Evolutionary conservation across 2,888 invertebrate genomes (phyloP), one percentile per base, ranked within the genome.

Genomic region (Abscondita cerata): DNA sequence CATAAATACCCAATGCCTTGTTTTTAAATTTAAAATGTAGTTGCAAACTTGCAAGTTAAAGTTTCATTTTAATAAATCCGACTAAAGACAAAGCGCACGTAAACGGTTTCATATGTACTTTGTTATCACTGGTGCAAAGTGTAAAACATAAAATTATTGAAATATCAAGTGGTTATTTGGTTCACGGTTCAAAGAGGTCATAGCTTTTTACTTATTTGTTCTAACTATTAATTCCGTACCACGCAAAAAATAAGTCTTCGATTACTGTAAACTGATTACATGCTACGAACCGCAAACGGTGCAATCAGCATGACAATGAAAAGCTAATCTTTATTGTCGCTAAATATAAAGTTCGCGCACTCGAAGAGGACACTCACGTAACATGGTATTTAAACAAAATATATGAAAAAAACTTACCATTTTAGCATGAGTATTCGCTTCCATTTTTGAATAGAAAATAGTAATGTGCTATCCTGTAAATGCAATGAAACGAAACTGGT

Each of bases 41-140:
- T n/a, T n/a, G n/a, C n/a, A n/a, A n/a, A n/a, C n/a, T n/a, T n/a
- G n/a, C n/a, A n/a, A n/a, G n/a, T n/a, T n/a, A n/a, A n/a, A n/a
- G n/a, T n/a, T n/a, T n/a, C n/a, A n/a, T n/a, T n/a, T n/a, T n/a
- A 25, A 25, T 25, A 6, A 25, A 25, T 4, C 6, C 25, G 25
- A 25, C 6, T 6, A 6, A 25, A 25, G 6, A 25, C 25, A 25
- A 25, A 25, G 25, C 2, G 25, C 6, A 25, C 6, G 6, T 25
- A 25, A 25, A 4, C 6, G 6, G 4, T 25, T 18, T 18, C 1
- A 18, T 18, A 18, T 18, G 16, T 5, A 44, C 44, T 18, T 15
- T 44, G 19, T 44, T 44, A 25, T 25, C 25, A 25, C 25, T 25
- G 18, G 44, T 44, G 44, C 44, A 44, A 44, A 44, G 44, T 18